Base-by-base conservation (phyloP, 2,888 invertebrate genomes). In the Phortica okadai region DNA sequence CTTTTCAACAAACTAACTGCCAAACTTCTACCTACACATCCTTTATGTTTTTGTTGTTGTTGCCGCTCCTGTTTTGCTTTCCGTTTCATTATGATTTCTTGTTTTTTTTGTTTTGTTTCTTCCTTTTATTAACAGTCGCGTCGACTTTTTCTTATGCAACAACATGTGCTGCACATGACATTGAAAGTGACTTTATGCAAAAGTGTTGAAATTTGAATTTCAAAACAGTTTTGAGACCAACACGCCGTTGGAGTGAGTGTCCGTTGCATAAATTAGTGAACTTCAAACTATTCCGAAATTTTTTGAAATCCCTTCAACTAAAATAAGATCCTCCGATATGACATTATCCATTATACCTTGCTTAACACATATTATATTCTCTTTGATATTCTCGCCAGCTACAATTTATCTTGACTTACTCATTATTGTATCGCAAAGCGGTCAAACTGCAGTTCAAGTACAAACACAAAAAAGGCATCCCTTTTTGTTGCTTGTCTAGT, bases 91-190 rank as follows among this genome's bases (percentile, higher is more conserved):
- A 44, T 67, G 76, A 75, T 79, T 74, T 83, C 83, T 83, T 86
- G 82, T 87, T 82, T 79, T 58, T n/a, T n/a, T n/a, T n/a, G n/a
- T n/a, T n/a, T 11, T 33, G 59, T 8, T 58, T 59, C 44, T 78
- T 66, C 58, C 54, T 56, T 67, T 69, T 42, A 42, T 42, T 44
- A 14, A 33, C 33, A 33, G 62, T 21, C 62, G 16, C 25, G 62
- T 16, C 16, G 10, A 62, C 62, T 62, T 41, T 72, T 72, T 41
- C 54, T 72, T 72, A 72, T 72, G 70, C 70, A 72, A 76, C 74
- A 77, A 76, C 75, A 77, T 78, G 81, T 81, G 88, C 88, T 87
- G 87, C 88, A 85, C 82, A 82, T 84, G 89, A 88, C 88, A 88
- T 88, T 85, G 86, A 87, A 82, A 75, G 33, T 73, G 73, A 76